A percentile compares a stretch with the other conserved stretches of the same genome.
Evolutionary conservation across 2,888 invertebrate genomes (phyloP).

Genomic region (Tribolium freemani): DNA sequence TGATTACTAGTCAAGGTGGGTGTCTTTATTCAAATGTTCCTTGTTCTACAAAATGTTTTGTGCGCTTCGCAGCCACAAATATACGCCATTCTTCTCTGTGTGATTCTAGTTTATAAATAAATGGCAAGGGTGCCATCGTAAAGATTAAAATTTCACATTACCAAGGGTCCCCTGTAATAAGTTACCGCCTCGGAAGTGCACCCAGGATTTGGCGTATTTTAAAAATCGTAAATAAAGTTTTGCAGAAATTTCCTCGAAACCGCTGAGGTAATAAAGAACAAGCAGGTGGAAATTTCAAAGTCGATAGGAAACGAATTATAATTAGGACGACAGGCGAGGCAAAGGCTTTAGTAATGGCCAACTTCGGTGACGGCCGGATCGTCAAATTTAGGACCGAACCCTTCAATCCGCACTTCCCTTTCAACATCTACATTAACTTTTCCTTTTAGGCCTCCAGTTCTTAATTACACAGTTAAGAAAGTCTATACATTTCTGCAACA

Average conservation of each 20-base stretch:
- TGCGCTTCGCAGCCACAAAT: slow-evolving; percentile 4
- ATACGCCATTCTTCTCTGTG: slow-evolving; percentile 1
- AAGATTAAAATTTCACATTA: not conserved
- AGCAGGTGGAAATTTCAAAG: slow-evolving; percentile 24
- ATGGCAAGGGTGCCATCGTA: not conserved
- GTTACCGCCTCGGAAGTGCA: not conserved
- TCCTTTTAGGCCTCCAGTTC: slow-evolving; percentile 9
- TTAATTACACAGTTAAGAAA: slow-evolving; percentile 23
- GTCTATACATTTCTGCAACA: slow-evolving; percentile 7
- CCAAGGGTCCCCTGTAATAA: not conserved
- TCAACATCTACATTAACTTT: slow-evolving; percentile 27
- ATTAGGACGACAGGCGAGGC: slow-evolving; percentile 6
- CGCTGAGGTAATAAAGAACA: slow-evolving; percentile 3
- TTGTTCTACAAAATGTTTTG: not conserved
- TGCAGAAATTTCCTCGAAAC: not conserved
- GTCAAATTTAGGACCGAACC: slow-evolving; percentile 23
- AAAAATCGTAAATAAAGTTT: slow-evolving; percentile 7
- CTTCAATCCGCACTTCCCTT: slow-evolving; percentile 15
- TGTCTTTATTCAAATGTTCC: slow-evolving; percentile 3
- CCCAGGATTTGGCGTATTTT: not conserved
- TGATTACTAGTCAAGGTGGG: slow-evolving; percentile 9
- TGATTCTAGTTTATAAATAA: not conserved
- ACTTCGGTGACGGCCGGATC: slow-evolving; percentile 16
- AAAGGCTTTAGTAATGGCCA: slow-evolving; percentile 13
- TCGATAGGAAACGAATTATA: slow-evolving; percentile 15